These are phyloP conservation scores for Adineta ricciae DNA, from an alignment of 2,888 invertebrate genomes.

Conservation along the genomic window DNA sequence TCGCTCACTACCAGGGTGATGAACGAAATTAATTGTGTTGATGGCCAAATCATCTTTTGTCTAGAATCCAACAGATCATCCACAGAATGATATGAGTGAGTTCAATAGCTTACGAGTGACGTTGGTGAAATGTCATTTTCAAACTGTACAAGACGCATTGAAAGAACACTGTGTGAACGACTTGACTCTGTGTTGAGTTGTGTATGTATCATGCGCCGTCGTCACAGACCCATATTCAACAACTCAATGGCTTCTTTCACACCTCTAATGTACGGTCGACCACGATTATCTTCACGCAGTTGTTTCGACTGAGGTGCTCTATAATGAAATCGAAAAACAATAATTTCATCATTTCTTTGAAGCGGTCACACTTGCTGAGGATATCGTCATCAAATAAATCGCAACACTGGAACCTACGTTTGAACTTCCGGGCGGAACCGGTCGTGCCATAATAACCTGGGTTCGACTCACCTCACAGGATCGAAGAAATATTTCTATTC, in stretches of 20 bases:
- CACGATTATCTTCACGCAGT: conserved; percentile 66
- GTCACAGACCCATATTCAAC: conserved; percentile 51
- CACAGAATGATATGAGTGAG: not conserved
- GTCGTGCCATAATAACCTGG: no score
- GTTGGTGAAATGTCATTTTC: not conserved
- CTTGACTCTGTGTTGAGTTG: conserved; percentile 32
- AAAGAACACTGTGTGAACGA: conserved; percentile 89
- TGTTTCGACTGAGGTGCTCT: conserved; percentile 31
- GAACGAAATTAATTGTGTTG: conserved; percentile 85
- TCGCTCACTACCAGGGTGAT: conserved; percentile 83
- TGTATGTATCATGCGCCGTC: conserved; percentile 31
- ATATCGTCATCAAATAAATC: conserved; percentile 75
- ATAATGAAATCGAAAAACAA: no score
- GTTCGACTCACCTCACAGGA: no score
- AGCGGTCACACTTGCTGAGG: not conserved
- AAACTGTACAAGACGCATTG: conserved; percentile 66
- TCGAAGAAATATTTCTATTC: no score
- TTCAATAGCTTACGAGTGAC: not conserved
- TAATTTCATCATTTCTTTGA: no score
- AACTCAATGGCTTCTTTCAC: conserved; percentile 84
- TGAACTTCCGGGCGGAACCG: no score
- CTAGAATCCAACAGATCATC: not conserved
- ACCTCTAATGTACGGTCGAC: conserved; percentile 83
- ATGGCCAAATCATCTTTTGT: conserved; percentile 62
- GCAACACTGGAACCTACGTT: no score